Evolutionary conservation across 1,140 invertebrate species (phyloP), one percentile per base, ranked within the genome.

Genomic region (Drepana arcuata): DNA sequence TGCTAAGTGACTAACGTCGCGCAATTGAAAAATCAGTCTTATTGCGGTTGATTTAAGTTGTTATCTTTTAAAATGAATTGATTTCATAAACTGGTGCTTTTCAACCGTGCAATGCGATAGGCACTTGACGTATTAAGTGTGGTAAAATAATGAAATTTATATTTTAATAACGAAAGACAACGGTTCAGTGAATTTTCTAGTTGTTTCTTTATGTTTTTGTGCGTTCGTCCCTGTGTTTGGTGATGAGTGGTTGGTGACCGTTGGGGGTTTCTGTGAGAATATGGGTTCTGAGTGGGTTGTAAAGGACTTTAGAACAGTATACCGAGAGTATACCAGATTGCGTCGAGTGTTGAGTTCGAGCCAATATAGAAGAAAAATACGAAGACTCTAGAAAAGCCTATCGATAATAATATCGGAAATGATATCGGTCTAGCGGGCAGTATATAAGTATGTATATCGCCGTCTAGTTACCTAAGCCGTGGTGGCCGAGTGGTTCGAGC

Each of bases 251-350:
- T 25, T 26, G 24, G 41, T 41, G 48, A 37, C 31, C 41, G 48
- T 52, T 50, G 51, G 51, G 26, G 45, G 71, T 75, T 74, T 62
- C 67, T 70, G 64, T 75, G 73, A 73, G 73, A 78, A 78, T 71
- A 66, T 69, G 60, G 60, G 14, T 14, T 24, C 40, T 15, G 14
- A 45, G 49, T 54, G 39, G 42, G 35, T 38, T 35, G 24, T 21
- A 21, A 9, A 5, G n/a, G 24, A 4, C n/a, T 14, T 41, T 4
- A 11, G 33, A 36, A 1, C 34, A 25, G 16, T 38, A 42, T 48
- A 24, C 51, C 35, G 25, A 31, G 23, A 15, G 11, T 29, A 30
- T 29, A 38, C 16, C 26, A 35, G 35, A n/a, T 39, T 42, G 31
- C 21, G 32, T 12, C 9, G 27, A 29, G 21, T 14, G 21, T 32